Evolutionary conservation across 2,888 invertebrate genomes (phyloP).

Genomic region (Coelogynopora nodosa): DNA sequence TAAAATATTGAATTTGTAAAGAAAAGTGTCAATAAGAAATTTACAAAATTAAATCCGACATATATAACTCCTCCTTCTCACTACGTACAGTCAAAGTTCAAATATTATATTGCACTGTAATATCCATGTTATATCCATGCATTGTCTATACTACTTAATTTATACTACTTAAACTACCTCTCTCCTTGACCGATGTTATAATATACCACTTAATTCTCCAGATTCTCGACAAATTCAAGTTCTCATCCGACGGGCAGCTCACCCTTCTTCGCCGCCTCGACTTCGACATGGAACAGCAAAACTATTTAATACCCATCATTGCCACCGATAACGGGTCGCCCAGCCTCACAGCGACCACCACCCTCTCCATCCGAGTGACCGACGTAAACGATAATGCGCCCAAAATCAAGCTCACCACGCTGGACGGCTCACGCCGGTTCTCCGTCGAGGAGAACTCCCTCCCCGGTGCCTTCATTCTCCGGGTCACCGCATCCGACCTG

Average conservation of each 20-base stretch:
- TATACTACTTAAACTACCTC: no score
- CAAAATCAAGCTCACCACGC: neutral
- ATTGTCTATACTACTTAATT: no score
- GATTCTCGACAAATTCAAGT: conserved; percentile 33
- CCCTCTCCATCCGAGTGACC: conserved; percentile 34
- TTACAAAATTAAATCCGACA: no score
- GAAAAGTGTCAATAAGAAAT: no score
- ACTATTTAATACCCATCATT: conserved; percentile 25
- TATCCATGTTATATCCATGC: no score
- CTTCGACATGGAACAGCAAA: neutral
- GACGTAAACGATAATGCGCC: conserved; percentile 44
- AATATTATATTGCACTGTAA: no score
- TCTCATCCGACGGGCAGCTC: neutral
- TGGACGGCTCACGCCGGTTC: conserved; percentile 12
- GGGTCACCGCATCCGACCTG: conserved; percentile 18
- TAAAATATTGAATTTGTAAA: no score
- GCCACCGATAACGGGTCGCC: conserved; percentile 39
- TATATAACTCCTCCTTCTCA: no score
- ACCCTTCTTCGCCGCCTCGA: neutral
- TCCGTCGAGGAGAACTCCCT: conserved; percentile 25
- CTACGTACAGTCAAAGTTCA: no score
- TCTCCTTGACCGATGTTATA: no score
- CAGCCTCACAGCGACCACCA: conserved; percentile 25
- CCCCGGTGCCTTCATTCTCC: conserved; percentile 1
- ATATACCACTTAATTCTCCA: no score